A percentile compares a stretch with the other conserved stretches of the same genome.
These are phyloP conservation scores for Steatocranus sp. DNA, from an alignment of 2,797 vertebrate genomes.

Conservation along the genomic window DNA sequence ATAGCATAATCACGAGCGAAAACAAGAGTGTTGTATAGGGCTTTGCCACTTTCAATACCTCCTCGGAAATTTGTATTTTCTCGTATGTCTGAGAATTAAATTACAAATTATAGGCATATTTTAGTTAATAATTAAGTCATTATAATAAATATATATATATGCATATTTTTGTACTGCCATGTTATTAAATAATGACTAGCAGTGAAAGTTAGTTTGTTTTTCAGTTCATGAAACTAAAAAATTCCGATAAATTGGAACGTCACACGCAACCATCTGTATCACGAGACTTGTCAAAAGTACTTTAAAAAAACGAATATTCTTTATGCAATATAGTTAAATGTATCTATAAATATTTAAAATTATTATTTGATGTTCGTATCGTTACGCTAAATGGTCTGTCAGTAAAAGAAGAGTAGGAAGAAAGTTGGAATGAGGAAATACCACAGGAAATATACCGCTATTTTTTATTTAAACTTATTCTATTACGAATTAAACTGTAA, in stretches of 20 bases:
- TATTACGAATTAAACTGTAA: neutral
- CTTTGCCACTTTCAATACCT: neutral
- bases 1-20: accelerated
- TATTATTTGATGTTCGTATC: neutral
- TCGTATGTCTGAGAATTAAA: neutral
- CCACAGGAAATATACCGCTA: neutral
- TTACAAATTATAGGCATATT: neutral
- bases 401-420: neutral
- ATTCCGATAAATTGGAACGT: accelerated
- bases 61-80: neutral
- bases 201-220: accelerated
- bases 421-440: neutral
- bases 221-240: accelerated
- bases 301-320: neutral
- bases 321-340: neutral
- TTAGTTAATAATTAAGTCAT: neutral
- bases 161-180: neutral
- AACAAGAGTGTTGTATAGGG: accelerated
- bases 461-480: neutral
- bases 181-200: neutral
- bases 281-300: neutral
- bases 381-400: neutral
- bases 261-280: neutral
- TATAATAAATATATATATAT: neutral
- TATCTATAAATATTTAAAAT: neutral